Conservation (phyloP, 64 coral and sea anemone species). For the Actinia tenebrosa region DNA sequence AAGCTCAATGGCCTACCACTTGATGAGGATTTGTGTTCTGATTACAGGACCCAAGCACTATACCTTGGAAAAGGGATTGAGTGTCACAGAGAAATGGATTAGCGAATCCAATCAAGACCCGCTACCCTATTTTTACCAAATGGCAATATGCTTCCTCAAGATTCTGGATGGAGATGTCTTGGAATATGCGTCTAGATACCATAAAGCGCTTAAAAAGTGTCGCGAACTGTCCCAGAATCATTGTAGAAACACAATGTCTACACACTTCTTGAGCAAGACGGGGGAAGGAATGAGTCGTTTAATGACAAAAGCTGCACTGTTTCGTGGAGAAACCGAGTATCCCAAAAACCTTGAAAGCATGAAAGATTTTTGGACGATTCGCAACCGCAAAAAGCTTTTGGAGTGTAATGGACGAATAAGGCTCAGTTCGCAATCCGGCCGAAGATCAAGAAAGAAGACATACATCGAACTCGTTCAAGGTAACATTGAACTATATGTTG, state of each 20-base stretch:
- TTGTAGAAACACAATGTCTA: constrained; percentile 30
- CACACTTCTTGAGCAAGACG: constrained; percentile 56
- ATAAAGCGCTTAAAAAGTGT: constrained; percentile 26
- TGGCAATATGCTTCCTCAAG: constrained; percentile 66
- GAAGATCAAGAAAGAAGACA: not conserved
- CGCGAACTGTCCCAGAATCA: constrained; percentile 59
- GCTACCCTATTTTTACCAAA: constrained; percentile 60
- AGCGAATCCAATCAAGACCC: constrained; percentile 7
- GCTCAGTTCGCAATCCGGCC: not conserved
- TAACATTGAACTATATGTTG: constrained; percentile 48
- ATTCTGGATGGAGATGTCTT: constrained; percentile 62
- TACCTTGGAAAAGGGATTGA: constrained; percentile 51
- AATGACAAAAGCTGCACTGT: constrained; percentile 23
- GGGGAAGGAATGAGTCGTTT: constrained; percentile 76
- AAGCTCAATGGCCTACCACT: constrained; percentile 27
- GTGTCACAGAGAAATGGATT: constrained; percentile 47
- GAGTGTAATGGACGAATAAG: constrained; percentile 67
- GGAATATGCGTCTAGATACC: constrained; percentile 31
- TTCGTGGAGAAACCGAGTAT: constrained; percentile 51
- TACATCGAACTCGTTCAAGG: constrained; percentile 52
- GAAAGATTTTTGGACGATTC: no score
- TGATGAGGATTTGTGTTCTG: constrained; percentile 66
- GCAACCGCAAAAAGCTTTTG: constrained; percentile 55
- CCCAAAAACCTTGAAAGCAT: not conserved
- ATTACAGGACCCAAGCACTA: constrained; percentile 53